Evolutionary conservation across 1,140 invertebrate genomes (phyloP), one percentile per base, ranked within the genome.

Genomic region (Theocolax elegans): DNA sequence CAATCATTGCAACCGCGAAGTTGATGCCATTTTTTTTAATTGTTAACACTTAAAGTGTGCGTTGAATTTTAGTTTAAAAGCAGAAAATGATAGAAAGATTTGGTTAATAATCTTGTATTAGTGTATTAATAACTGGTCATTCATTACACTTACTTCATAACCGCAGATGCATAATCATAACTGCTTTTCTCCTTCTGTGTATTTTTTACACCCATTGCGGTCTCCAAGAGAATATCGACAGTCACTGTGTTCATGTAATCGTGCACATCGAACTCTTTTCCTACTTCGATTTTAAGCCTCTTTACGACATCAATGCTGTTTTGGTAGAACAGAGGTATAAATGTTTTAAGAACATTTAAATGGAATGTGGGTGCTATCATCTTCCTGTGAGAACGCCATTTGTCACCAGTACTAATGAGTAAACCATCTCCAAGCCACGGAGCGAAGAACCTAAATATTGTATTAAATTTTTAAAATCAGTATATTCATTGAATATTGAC

Each of bases 341-440:
- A 98, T 23, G 94, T 92, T 79, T 97, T 94, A 2, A 98, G 83
- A 48, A 98, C 94, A 71, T 93, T 94, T 76, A 96, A 91, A 80
- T 98, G 96, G 83, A 98, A 98, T 1, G 96, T 93, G 0, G 97
- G 97, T 0, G 95, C 96, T 51, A 98, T 92, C 77, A 97, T 89
- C 85, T 96, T 97, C 15, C 96, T 87, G 74, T 96, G 91, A 1
- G 86, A 88, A 15, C 90, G 87, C 96, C 96, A 97, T 86, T 96
- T 95, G 48, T 91, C 89, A 25, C 94, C 91, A 23, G 88, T 90
- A 64, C 92, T 94, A 21, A 95, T 95, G 1, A 97, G 87, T 3
- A 97, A 85, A 59, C 95, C 95, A 74, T 95, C 90, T 13, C 95
- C 95, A 44, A 97, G 89, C 95, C 95, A 97, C 1, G 94, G 94